These are phyloP conservation scores for Adelognathus sp. DNA, from an alignment of 2,888 invertebrate genomes.

Conservation along the genomic window DNA sequence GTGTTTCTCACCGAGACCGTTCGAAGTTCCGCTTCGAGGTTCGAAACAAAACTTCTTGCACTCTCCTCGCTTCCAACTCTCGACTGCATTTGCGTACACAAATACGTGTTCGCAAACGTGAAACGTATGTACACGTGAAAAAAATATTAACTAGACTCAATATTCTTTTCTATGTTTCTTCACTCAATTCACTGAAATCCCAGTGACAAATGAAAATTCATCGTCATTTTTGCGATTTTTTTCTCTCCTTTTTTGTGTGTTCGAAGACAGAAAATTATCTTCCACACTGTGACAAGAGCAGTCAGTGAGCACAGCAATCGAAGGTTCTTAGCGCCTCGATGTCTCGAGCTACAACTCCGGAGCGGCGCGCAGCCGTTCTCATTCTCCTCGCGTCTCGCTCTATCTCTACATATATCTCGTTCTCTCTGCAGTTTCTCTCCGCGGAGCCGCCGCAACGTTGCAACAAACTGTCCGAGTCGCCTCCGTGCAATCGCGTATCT, in stretches of 20 bases:
- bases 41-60: neutral
- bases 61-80: neutral
- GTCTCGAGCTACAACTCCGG: constrained; percentile 55
- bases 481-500: constrained; percentile 48
- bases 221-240: too few relatives aligned
- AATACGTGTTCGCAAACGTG: too few relatives aligned
- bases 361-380: constrained; percentile 50
- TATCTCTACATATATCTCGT: constrained; percentile 27
- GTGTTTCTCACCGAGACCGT: constrained; percentile 28
- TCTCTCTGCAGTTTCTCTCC: constrained; percentile 15
- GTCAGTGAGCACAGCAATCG: neutral
- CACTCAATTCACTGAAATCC: too few relatives aligned
- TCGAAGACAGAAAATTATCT: too few relatives aligned
- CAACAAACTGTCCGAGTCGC: constrained; percentile 38
- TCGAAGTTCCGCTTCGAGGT: constrained; percentile 47
- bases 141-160: too few relatives aligned
- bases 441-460: constrained; percentile 25
- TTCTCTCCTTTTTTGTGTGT: too few relatives aligned
- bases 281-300: too few relatives aligned
- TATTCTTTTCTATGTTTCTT: too few relatives aligned
- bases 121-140: neutral
- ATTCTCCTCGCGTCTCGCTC: constrained; percentile 9
- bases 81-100: too few relatives aligned
- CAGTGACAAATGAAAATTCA: too few relatives aligned
- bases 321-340: constrained; percentile 26